Evolutionary conservation across 1,140 invertebrate genomes (phyloP).

Genomic region (Rhizoglyphus robini): DNA sequence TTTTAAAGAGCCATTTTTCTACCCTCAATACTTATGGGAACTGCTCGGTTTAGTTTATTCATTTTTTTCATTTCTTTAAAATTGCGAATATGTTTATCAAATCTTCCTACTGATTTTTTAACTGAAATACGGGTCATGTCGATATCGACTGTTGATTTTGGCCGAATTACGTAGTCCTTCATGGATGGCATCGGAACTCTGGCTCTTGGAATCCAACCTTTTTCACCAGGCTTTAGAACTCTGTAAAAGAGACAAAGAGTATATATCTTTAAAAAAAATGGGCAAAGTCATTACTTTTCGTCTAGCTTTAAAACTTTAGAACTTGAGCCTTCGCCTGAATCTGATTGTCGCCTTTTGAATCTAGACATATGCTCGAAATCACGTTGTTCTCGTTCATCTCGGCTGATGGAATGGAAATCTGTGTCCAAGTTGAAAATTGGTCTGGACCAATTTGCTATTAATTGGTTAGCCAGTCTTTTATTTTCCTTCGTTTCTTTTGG

Average conservation of each 20-base stretch:
- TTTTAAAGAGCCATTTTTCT: constrained; percentile 72
- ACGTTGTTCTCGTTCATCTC: constrained; percentile 57
- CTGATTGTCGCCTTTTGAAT: constrained; percentile 29
- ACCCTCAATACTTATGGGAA: constrained; percentile 87
- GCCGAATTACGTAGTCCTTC: constrained; percentile 90
- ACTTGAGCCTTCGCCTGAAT: constrained; percentile 24
- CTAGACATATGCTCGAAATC: constrained; percentile 76
- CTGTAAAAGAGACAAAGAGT: constrained; percentile 24
- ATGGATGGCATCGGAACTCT: constrained; percentile 85
- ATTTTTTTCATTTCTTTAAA: constrained; percentile 71
- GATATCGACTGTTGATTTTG: constrained; percentile 72
- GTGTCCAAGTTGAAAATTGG: constrained; percentile 92
- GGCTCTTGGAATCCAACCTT: constrained; percentile 84
- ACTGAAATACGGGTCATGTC: constrained; percentile 51
- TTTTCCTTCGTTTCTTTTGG: constrained; percentile 92
- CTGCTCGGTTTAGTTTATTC: constrained; percentile 60
- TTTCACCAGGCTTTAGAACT: constrained; percentile 70
- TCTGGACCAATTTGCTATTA: constrained; percentile 92
- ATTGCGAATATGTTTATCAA: constrained; percentile 79
- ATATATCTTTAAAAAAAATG: neutral
- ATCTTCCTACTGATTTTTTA: constrained; percentile 67
- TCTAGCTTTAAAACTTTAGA: neutral
- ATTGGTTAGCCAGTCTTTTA: constrained; percentile 68
- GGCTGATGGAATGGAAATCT: constrained; percentile 66
- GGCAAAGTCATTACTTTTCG: constrained; percentile 18